Evolutionary conservation across 2,888 invertebrate species (phyloP).

Genomic region (Sturmia bella): DNA sequence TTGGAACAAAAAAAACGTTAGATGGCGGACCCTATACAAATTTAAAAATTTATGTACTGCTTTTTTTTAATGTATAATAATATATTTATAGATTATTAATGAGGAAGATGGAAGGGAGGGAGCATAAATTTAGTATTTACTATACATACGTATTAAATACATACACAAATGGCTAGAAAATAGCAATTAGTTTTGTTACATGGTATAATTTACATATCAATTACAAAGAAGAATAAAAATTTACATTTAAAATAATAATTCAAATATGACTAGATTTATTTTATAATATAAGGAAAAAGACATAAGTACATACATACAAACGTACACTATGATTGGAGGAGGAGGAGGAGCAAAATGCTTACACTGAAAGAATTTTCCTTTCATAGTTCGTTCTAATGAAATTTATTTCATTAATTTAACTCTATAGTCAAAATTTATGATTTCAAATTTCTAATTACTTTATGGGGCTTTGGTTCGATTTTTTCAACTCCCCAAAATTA

Average conservation of each 20-base stretch:
- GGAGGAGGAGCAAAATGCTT: not conserved
- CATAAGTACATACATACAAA: slow-evolving; percentile 47
- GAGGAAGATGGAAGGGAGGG: slow-evolving; percentile 35
- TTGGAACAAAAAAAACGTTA: too few relatives aligned
- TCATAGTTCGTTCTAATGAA: too few relatives aligned
- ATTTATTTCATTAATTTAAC: too few relatives aligned
- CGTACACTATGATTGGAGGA: slow-evolving; percentile 21
- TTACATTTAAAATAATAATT: slow-evolving; percentile 54
- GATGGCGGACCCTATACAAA: too few relatives aligned
- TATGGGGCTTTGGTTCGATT: too few relatives aligned
- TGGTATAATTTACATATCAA: slow-evolving; percentile 22
- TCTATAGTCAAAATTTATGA: too few relatives aligned
- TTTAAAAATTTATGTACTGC: too few relatives aligned
- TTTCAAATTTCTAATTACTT: too few relatives aligned
- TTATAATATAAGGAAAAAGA: slow-evolving; percentile 20
- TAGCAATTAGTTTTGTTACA: not conserved
- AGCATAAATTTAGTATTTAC: slow-evolving; percentile 38
- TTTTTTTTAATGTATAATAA: slow-evolving; percentile 32
- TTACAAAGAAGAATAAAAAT: slow-evolving; percentile 44
- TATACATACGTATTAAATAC: slow-evolving; percentile 52
- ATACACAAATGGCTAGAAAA: slow-evolving; percentile 58
- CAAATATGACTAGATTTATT: slow-evolving; percentile 60
- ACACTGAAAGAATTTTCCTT: not conserved
- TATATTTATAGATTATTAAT: slow-evolving; percentile 41
- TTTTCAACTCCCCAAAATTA: too few relatives aligned